phyloP scores from a whole-genome alignment of 2,888 invertebrate genomes.

The Mimachlamys varia region DNA sequence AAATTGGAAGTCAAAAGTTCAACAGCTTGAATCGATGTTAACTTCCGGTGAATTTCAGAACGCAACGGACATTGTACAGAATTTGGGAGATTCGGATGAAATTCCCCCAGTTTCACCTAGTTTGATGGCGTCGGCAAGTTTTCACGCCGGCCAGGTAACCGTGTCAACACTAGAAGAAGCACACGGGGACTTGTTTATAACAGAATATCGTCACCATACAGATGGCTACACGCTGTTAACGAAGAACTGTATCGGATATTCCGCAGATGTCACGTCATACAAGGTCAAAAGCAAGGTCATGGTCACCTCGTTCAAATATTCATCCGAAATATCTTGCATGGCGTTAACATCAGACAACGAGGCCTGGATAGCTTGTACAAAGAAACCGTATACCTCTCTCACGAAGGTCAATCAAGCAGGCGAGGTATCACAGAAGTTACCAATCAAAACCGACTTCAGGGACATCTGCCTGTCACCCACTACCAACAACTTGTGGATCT shows the following conservation, averaged over 20 bases:
- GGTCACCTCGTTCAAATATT: not conserved
- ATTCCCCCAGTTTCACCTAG: not conserved
- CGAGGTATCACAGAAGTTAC: not conserved
- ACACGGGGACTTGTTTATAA: not conserved
- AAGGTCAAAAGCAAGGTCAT: not conserved
- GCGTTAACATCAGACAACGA: not conserved
- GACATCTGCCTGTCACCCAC: not conserved
- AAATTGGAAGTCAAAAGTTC: not conserved
- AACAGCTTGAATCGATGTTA: not conserved
- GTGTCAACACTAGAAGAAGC: not conserved
- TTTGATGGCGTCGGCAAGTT: too few relatives aligned
- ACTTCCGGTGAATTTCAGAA: not conserved
- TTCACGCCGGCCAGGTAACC: not conserved
- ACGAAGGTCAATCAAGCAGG: not conserved
- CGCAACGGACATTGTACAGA: not conserved
- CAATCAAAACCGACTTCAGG: not conserved
- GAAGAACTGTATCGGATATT: conserved; percentile 47
- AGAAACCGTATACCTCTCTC: not conserved
- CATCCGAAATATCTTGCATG: not conserved
- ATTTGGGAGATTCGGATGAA: conserved; percentile 26
- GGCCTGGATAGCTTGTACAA: not conserved
- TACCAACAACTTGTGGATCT: conserved; percentile 5
- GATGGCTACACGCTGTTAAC: not conserved
- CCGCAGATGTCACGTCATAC: conserved; percentile 52
- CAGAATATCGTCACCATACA: not conserved